Percentiles rank a stretch among this genome's conserved stretches.
Conservation (phyloP, 2,888 invertebrate species). For the Habrosyne pyritoides region DNA sequence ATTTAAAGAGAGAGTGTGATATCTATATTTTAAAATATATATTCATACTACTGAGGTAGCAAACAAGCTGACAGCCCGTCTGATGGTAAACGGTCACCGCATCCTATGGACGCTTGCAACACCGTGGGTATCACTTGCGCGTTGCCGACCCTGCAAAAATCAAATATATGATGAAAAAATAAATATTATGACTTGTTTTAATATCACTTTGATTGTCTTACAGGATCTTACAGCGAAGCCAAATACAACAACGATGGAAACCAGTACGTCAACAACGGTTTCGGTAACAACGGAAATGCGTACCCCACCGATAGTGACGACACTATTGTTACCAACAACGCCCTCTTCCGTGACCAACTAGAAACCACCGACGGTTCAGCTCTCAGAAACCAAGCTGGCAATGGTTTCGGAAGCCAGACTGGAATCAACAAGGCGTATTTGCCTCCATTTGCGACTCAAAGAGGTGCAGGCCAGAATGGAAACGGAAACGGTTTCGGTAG, state of each 20-base stretch:
- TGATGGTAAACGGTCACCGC: too few relatives aligned
- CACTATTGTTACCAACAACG: conserved; percentile 56
- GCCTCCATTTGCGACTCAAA: conserved; percentile 45
- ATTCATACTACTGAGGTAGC: too few relatives aligned
- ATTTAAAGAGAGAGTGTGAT: too few relatives aligned
- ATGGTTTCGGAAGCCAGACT: conserved; percentile 15
- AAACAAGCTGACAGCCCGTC: too few relatives aligned
- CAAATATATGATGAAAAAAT: background rate
- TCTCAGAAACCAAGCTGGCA: conserved; percentile 12
- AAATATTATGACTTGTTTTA: too few relatives aligned
- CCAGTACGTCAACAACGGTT: conserved; percentile 30
- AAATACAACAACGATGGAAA: conserved; percentile 52
- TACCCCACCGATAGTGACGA: conserved; percentile 37
- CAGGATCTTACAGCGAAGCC: conserved; percentile 68
- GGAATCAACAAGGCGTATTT: conserved; percentile 51
- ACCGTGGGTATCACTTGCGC: too few relatives aligned
- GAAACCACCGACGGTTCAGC: background rate
- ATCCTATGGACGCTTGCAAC: too few relatives aligned
- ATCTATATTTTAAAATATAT: too few relatives aligned
- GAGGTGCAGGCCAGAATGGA: conserved; percentile 11
- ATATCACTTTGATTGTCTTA: background rate
- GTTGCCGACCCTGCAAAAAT: too few relatives aligned
- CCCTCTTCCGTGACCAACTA: conserved; percentile 25
- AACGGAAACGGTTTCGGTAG: conserved; percentile 30
- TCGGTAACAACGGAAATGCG: conserved; percentile 26